These are phyloP conservation scores for Zapus hudsonius DNA, from an alignment of 2,113 vertebrate species.

Conservation along the genomic window DNA sequence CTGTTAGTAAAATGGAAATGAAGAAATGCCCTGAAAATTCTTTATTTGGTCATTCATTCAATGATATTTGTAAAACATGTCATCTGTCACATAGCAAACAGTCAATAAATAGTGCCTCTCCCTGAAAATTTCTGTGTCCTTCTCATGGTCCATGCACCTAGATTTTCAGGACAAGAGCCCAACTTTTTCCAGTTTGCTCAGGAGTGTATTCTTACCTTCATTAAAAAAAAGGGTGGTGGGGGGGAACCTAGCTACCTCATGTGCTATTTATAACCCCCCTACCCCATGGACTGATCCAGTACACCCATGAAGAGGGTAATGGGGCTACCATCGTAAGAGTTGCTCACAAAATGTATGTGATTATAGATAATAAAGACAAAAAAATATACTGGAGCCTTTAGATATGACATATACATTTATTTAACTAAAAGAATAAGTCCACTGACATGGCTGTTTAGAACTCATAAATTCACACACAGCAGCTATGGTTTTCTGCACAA, in stretches of 20 bases:
- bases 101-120: neutral
- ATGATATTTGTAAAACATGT: neutral
- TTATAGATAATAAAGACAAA: no score
- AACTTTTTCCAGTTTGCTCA: neutral
- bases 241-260: no score
- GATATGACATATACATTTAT: neutral
- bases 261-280: no score
- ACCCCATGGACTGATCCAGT: no score
- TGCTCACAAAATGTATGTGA: no score
- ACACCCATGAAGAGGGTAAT: no score
- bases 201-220: neutral
- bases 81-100: neutral
- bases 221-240: no score
- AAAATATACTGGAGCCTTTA: neutral
- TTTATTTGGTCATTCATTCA: neutral
- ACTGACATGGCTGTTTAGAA: no score
- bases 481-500: no score
- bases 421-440: slow-evolving; percentile 9
- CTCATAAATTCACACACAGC: no score
- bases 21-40: neutral
- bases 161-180: slow-evolving; percentile 14
- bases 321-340: no score
- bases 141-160: neutral
- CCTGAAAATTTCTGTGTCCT: neutral
- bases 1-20: neutral